Evolutionary conservation across 2,113 vertebrate species (phyloP).

Genomic region (Plotosus lineatus): DNA sequence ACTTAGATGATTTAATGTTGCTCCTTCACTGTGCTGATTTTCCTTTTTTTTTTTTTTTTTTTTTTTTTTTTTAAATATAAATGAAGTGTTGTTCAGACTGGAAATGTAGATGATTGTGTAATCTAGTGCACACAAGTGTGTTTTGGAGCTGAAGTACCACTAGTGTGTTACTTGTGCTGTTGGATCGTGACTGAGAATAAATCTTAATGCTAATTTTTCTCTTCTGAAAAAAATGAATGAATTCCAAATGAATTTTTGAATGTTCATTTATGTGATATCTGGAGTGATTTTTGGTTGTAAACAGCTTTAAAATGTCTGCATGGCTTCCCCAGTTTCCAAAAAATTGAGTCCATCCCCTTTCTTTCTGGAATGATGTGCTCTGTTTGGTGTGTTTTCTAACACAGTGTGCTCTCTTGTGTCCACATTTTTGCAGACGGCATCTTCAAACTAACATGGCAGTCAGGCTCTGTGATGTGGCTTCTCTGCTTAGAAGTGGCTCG

Average conservation of each 20-base stretch:
- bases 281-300: neutral
- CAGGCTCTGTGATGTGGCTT: constrained; percentile 99
- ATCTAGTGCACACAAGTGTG: neutral
- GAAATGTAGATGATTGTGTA: neutral
- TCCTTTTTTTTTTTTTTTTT: no score
- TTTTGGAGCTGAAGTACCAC: neutral
- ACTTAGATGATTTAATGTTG: neutral
- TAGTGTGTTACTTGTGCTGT: neutral
- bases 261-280: neutral
- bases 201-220: no score
- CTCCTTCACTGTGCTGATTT: neutral
- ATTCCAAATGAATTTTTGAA: neutral
- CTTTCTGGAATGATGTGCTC: constrained; percentile 28
- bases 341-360: neutral
- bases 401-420: constrained; percentile 72
- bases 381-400: constrained; percentile 40
- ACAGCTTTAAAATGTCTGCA: constrained; percentile 7
- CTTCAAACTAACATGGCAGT: constrained; percentile 99
- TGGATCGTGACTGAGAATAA: neutral
- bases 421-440: constrained; percentile 95
- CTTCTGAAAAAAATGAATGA: no score
- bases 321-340: neutral
- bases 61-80: no score
- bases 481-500: constrained; percentile 99
- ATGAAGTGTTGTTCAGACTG: no score